Conservation (phyloP, 2,797 vertebrate species). For the Paratrypauchen microcephalus region DNA sequence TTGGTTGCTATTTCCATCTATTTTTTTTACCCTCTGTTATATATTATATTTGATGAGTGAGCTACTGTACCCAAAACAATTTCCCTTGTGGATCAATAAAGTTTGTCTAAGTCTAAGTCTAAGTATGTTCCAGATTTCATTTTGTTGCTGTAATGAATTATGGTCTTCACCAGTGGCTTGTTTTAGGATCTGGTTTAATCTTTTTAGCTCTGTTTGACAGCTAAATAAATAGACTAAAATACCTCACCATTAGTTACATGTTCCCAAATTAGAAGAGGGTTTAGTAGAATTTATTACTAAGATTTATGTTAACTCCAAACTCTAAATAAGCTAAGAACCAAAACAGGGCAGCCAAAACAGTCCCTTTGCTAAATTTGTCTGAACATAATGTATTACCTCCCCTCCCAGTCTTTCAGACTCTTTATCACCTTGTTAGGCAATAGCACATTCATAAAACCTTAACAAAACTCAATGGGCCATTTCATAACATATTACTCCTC, state of each 20-base stretch:
- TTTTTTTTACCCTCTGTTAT: too few relatives aligned
- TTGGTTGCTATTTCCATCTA: too few relatives aligned
- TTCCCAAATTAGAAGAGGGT: neutral
- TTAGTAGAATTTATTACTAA: neutral
- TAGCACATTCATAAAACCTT: slow-evolving; percentile 8
- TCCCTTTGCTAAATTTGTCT: neutral
- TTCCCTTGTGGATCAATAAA: too few relatives aligned
- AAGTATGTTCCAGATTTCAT: neutral
- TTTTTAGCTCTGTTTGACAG: neutral
- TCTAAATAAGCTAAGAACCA: neutral
- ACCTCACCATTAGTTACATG: neutral
- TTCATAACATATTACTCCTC: slow-evolving; percentile 30
- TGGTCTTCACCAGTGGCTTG: neutral
- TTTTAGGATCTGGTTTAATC: neutral
- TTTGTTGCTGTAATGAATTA: neutral
- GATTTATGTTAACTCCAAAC: neutral
- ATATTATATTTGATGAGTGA: too few relatives aligned
- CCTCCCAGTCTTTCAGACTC: slow-evolving; percentile 1
- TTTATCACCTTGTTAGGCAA: slow-evolving; percentile 32
- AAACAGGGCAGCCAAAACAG: neutral
- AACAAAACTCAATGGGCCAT: slow-evolving; percentile 16
- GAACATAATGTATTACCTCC: neutral
- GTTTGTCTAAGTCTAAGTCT: too few relatives aligned
- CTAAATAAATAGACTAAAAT: neutral
- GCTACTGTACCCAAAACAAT: too few relatives aligned